Evolutionary conservation across 2,888 invertebrate species (phyloP).

Genomic region (Melipona beecheii): DNA sequence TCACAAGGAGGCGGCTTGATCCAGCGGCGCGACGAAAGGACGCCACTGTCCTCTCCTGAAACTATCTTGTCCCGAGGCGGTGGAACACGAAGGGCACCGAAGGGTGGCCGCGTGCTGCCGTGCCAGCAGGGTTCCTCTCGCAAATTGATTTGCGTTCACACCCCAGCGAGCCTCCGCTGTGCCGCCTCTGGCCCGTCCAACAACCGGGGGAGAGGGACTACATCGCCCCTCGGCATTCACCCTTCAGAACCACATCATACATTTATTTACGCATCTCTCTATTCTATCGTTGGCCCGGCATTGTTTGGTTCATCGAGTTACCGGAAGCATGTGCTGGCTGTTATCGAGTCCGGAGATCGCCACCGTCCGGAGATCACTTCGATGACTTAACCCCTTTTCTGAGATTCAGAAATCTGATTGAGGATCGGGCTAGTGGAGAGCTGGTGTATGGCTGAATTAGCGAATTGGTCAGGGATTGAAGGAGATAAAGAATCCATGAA

Average conservation of each 20-base stretch:
- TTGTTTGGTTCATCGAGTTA: conserved; percentile 82
- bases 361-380: conserved; percentile 16
- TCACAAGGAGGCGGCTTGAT: conserved; percentile 67
- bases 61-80: conserved; percentile 82
- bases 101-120: conserved; percentile 69
- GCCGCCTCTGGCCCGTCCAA: conserved; percentile 54
- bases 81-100: conserved; percentile 70
- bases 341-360: conserved; percentile 69
- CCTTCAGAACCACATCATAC: conserved; percentile 80
- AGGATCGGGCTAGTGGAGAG: not conserved
- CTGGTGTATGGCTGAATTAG: too few relatives aligned
- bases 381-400: conserved; percentile 22
- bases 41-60: conserved; percentile 67
- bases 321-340: conserved; percentile 80
- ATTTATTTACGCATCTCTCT: conserved; percentile 79
- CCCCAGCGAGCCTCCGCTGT: conserved; percentile 81
- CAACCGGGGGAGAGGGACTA: conserved; percentile 24
- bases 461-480: too few relatives aligned
- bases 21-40: conserved; percentile 53
- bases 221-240: conserved; percentile 67
- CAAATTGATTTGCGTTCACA: conserved; percentile 85
- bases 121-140: conserved; percentile 78
- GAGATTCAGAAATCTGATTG: not conserved
- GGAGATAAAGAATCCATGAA: too few relatives aligned
- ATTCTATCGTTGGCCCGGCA: conserved; percentile 69